These are phyloP conservation scores for Caenorhabditis latens DNA, from an alignment of 1,140 invertebrate species.

Conservation along the genomic window DNA sequence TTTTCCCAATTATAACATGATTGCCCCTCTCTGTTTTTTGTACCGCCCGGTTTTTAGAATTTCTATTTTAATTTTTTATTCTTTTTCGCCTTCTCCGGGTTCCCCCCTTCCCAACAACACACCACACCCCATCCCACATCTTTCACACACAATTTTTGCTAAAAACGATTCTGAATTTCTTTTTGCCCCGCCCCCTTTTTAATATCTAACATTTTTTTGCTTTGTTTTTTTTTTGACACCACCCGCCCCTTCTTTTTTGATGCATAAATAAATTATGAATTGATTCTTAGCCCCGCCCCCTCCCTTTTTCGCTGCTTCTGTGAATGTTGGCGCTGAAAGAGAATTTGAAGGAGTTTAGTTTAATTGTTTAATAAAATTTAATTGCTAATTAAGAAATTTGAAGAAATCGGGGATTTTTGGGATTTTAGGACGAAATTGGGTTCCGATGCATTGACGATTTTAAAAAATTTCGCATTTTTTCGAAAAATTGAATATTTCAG, in stretches of 20 bases:
- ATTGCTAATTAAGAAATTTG: too few species aligned
- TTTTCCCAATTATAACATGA: too few species aligned
- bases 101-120: neutral
- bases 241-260: neutral
- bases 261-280: conserved; percentile 55
- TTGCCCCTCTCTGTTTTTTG: neutral
- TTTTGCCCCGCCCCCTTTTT: neutral
- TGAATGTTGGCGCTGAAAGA: neutral
- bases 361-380: too few species aligned
- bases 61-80: neutral
- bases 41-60: neutral
- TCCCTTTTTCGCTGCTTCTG: neutral
- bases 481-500: too few species aligned
- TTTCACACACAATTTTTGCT: neutral
- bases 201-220: neutral
- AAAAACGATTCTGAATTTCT: neutral
- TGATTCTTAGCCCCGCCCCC: conserved; percentile 10
- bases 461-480: too few species aligned
- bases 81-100: neutral
- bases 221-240: neutral
- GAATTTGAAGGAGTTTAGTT: too few species aligned
- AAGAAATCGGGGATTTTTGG: too few species aligned
- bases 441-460: too few species aligned
- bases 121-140: neutral
- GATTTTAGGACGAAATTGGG: too few species aligned